Percentiles rank a stretch among this genome's conserved stretches.
phyloP scores from a whole-genome alignment of 2,113 vertebrate species.

The Nycticryphes semicollaris region DNA sequence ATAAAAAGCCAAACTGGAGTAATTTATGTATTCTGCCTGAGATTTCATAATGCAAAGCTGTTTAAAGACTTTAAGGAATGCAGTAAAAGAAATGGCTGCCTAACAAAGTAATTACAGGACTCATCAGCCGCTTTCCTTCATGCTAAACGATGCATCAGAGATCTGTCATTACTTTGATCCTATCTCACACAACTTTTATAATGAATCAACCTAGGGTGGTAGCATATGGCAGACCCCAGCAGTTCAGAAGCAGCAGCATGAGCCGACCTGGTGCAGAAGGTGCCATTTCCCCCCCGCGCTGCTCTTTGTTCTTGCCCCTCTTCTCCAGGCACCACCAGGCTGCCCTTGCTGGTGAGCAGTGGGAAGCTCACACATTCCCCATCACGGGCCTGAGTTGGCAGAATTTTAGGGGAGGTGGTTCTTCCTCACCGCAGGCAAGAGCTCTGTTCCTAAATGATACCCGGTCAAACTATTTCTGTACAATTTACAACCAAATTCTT shows the following conservation, averaged over 20 bases:
- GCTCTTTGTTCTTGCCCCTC: not conserved
- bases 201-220: not conserved
- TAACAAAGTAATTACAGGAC: not conserved
- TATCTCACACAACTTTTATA: not conserved
- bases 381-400: rapidly evolving
- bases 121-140: not conserved
- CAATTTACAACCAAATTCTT: not conserved
- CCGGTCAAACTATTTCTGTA: not conserved
- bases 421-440: not conserved
- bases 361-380: not conserved
- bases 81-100: not conserved
- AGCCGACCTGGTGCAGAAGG: not conserved
- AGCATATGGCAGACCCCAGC: not conserved
- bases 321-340: not conserved
- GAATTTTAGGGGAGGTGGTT: not conserved
- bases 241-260: not conserved
- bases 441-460: not conserved
- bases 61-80: not conserved
- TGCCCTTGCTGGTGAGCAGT: not conserved
- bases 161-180: not conserved
- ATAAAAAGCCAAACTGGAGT: not conserved
- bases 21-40: not conserved
- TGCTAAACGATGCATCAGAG: not conserved
- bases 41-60: not conserved
- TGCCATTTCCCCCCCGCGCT: not conserved